Evolutionary conservation across 2,888 invertebrate genomes (phyloP), one percentile per base, ranked within the genome.

Genomic region (Suillia variegata): DNA sequence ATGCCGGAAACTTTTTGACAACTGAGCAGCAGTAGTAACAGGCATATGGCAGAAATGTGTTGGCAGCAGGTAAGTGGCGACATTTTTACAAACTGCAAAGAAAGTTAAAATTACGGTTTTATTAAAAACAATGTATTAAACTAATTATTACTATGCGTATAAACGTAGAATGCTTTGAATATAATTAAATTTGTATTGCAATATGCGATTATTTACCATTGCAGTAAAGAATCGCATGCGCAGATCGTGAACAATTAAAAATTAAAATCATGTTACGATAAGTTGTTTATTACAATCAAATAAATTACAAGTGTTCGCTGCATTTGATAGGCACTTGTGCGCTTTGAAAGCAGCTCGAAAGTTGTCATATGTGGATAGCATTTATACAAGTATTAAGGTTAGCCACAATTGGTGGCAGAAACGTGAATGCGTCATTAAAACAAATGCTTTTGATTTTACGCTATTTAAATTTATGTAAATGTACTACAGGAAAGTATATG

Each of bases 1-100:
- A 77, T 68, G 24, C 80, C 75, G 33, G 72, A 67, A 52, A 70
- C 70, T 51, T 70, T 66, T 54, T 69, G 70, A 53, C 68, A 71
- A 51, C 69, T 63, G 50, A 70, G 62, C 17, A 77, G 64, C 58
- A 71, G 50, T 38, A 77, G 64, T 3, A 77, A 56, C 45, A 75
- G 58, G 20, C 45, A 45, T 20, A 45, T 4, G 5, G 17, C 5
- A 5, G 45, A 17, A 8, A 45, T 17, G 45, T 20, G 45, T 17
- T 45, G 45, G 18, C 20, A 45, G 20, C 20, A 8, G 45, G 4
- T 20, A 17, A 45, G 18, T n/a, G 51, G 21, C 3, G 51, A 22
- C 31, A 51, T 51, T 13, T 13, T 45, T 18, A 12, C 4, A n/a
- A 42, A 38, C 63, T 67, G 65, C 56, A 62, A 53, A 45, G 17